Percentiles rank a stretch among this genome's conserved stretches.
These are phyloP conservation scores for Helarctos malayanus DNA, from an alignment of 2,797 vertebrate genomes.

Conservation along the genomic window DNA sequence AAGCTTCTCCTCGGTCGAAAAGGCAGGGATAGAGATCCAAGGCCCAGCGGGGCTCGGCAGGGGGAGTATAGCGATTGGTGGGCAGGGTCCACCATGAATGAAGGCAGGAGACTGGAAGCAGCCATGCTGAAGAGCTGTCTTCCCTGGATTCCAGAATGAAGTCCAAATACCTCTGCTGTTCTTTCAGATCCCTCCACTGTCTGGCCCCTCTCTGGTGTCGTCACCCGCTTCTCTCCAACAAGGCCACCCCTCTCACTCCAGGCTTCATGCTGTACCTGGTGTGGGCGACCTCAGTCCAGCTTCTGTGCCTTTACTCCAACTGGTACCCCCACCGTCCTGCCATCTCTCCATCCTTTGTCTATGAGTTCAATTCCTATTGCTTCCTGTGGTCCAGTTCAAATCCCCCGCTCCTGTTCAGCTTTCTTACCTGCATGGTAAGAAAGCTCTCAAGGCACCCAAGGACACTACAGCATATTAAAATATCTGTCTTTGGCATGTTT, in stretches of 20 bases:
- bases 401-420: background rate
- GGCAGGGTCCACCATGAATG: background rate
- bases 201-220: background rate
- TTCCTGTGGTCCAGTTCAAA: background rate
- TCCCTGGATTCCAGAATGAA: background rate
- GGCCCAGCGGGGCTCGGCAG: background rate
- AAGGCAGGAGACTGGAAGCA: background rate
- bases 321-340: background rate
- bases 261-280: background rate
- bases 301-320: background rate
- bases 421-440: background rate
- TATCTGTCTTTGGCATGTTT: background rate
- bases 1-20: background rate
- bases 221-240: background rate
- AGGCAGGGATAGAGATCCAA: background rate
- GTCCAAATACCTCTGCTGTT: background rate
- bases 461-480: background rate
- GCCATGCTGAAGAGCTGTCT: background rate
- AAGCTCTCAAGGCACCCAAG: background rate
- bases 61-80: background rate
- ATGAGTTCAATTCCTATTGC: background rate
- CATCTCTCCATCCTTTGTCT: background rate
- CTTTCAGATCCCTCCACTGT: no score
- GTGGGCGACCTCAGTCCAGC: background rate
- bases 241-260: background rate